These are phyloP conservation scores for Conus betulinus DNA, from an alignment of 1,140 invertebrate genomes.

Conservation along the genomic window DNA sequence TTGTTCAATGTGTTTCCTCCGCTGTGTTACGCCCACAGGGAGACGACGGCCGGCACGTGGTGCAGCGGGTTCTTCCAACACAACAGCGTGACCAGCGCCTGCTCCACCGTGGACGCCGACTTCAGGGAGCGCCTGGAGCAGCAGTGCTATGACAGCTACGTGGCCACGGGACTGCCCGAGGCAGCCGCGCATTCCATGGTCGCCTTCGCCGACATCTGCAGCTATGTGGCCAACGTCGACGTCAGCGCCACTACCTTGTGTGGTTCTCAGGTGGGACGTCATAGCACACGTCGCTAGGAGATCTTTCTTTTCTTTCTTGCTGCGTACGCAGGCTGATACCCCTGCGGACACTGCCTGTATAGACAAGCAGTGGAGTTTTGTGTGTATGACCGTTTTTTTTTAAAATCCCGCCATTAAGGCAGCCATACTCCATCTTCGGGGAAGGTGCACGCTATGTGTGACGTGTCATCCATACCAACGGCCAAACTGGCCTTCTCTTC, in stretches of 20 bases:
- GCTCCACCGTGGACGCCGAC: constrained; percentile 1
- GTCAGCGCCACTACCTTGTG: neutral
- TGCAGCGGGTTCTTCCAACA: constrained; percentile 9
- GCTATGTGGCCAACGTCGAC: neutral
- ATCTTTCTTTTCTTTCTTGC: too few species aligned
- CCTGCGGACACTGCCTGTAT: too few species aligned
- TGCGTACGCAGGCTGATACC: too few species aligned
- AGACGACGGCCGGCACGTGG: neutral
- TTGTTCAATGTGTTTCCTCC: too few species aligned
- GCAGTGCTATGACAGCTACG: neutral
- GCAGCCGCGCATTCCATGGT: neutral
- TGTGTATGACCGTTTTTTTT: too few species aligned
- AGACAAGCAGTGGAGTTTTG: too few species aligned
- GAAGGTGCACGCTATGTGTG: too few species aligned
- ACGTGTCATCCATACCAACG: too few species aligned
- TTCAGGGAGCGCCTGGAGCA: neutral
- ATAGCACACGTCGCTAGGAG: too few species aligned
- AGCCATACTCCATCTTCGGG: too few species aligned
- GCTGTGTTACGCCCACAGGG: neutral
- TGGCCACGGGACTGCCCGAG: neutral
- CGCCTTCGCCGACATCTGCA: neutral
- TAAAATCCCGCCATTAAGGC: too few species aligned
- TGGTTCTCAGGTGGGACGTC: neutral
- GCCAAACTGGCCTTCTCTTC: too few species aligned
- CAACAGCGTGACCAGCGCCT: neutral